These are phyloP conservation scores for Clarias pachynema DNA, from an alignment of 2,797 vertebrate species.

Conservation along the genomic window DNA sequence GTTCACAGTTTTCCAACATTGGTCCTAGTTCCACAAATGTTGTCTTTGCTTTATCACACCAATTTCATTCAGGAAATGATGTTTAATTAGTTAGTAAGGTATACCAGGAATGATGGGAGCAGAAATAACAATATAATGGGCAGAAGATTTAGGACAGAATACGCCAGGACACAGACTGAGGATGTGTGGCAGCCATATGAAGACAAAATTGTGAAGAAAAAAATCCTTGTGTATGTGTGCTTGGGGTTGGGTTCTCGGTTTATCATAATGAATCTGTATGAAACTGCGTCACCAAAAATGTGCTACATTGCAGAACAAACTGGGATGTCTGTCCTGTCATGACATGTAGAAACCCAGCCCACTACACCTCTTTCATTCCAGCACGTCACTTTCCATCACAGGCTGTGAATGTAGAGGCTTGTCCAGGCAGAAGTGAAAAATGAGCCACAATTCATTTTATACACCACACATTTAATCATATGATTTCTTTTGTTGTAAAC, in stretches of 20 bases:
- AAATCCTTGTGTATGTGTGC: neutral
- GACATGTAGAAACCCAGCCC: constrained; percentile 46
- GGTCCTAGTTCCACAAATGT: neutral
- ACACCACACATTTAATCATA: neutral
- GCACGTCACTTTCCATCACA: constrained; percentile 11
- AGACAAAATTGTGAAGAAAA: neutral
- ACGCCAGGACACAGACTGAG: neutral
- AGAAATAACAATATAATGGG: neutral
- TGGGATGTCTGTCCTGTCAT: constrained; percentile 29
- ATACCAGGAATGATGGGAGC: neutral
- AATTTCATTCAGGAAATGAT: neutral
- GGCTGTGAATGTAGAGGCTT: neutral
- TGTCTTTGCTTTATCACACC: neutral
- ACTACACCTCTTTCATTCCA: constrained; percentile 37
- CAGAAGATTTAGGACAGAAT: neutral
- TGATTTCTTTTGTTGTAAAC: neutral
- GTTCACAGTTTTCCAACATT: neutral
- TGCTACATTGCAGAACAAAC: constrained; percentile 31
- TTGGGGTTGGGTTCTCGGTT: constrained; percentile 17
- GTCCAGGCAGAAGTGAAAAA: constrained; percentile 16
- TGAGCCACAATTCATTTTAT: neutral
- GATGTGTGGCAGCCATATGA: neutral
- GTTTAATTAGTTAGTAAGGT: neutral
- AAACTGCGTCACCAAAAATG: constrained; percentile 14
- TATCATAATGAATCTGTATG: neutral